These are phyloP conservation scores for Agrotis ipsilon DNA, from an alignment of 2,888 invertebrate genomes.

Conservation along the genomic window DNA sequence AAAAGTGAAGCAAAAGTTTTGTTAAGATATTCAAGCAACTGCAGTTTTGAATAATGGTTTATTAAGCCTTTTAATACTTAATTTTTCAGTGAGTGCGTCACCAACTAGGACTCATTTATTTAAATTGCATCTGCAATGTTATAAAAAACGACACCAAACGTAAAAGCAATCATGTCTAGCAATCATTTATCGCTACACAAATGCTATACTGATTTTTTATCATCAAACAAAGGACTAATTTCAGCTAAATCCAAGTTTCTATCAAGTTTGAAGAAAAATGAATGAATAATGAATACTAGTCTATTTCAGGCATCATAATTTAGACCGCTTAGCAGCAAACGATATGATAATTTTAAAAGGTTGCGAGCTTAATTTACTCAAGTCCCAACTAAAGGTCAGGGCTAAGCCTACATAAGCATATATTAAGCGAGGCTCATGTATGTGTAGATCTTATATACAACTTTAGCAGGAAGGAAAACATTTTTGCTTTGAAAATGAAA, in stretches of 20 bases:
- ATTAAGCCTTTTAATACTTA: too few relatives aligned
- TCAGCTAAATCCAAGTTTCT: not conserved
- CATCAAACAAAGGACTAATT: not conserved
- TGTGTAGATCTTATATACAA: conserved; percentile 7
- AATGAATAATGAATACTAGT: not conserved
- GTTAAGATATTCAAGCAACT: not conserved
- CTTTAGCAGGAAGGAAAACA: not conserved
- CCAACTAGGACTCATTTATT: not conserved
- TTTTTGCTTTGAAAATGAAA: not conserved
- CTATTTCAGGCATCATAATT: conserved; percentile 18
- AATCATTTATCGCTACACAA: not conserved
- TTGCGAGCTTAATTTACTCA: conserved; percentile 36
- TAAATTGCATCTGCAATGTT: not conserved
- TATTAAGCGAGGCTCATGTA: conserved; percentile 5
- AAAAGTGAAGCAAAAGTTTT: not conserved
- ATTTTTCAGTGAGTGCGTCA: not conserved
- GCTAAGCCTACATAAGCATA: conserved; percentile 18
- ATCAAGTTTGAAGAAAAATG: not conserved
- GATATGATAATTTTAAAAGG: conserved; percentile 31
- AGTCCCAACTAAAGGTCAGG: conserved; percentile 30
- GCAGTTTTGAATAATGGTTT: not conserved
- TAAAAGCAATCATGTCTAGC: not conserved
- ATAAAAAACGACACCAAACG: conserved; percentile 1
- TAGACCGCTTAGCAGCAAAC: conserved; percentile 24
- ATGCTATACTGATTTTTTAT: not conserved